Evolutionary conservation across 1,140 invertebrate species (phyloP).

Genomic region (Drosophila sechellia): DNA sequence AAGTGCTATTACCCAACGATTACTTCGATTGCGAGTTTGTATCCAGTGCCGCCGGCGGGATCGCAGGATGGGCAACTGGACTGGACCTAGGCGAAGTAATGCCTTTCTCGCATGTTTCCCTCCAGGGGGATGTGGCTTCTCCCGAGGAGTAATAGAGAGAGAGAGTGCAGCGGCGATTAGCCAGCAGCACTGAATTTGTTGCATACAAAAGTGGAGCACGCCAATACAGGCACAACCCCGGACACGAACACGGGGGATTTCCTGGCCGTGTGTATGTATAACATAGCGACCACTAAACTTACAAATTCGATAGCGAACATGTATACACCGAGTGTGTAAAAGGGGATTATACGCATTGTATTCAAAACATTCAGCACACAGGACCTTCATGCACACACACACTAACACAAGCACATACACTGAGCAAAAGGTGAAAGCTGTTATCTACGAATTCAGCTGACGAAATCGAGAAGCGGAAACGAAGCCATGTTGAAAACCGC

Average conservation of each 20-base stretch:
- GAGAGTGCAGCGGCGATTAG: slow-evolving; percentile 23
- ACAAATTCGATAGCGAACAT: slow-evolving; percentile 42
- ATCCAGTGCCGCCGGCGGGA: background rate
- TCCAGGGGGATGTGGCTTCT: background rate
- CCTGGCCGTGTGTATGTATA: slow-evolving; percentile 64
- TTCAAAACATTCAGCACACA: slow-evolving; percentile 6
- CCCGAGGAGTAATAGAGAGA: too few species aligned
- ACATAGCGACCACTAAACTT: slow-evolving; percentile 65
- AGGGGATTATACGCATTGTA: slow-evolving; percentile 5
- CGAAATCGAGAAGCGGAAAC: slow-evolving; percentile 44
- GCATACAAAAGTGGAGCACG: slow-evolving; percentile 74
- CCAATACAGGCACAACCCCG: slow-evolving; percentile 19
- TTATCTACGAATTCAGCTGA: slow-evolving; percentile 3
- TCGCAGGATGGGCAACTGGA: background rate
- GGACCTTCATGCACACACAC: background rate
- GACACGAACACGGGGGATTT: slow-evolving; percentile 6
- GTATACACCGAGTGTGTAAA: slow-evolving; percentile 1
- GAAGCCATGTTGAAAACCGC: slow-evolving; percentile 73
- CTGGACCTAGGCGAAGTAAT: background rate
- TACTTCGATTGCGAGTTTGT: too few species aligned
- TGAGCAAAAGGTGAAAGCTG: background rate
- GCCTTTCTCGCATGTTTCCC: background rate
- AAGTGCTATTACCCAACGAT: background rate
- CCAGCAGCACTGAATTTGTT: slow-evolving; percentile 53
- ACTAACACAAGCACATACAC: background rate